Evolutionary conservation across 2,888 invertebrate species (phyloP).

Genomic region (Tiliacea citrago): DNA sequence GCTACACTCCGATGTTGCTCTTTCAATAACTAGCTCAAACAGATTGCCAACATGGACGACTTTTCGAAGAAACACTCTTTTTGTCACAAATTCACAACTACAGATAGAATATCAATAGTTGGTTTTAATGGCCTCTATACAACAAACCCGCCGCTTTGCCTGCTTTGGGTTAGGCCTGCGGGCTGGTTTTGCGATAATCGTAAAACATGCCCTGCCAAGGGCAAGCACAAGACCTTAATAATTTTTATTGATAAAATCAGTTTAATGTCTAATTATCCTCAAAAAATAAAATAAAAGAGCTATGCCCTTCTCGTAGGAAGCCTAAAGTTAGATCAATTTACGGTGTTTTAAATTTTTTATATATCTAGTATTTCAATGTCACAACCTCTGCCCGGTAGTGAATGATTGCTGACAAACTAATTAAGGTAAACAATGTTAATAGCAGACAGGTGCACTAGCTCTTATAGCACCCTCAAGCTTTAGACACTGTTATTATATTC

Average conservation of each 20-base stretch:
- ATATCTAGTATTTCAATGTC: neutral
- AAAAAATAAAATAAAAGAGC: too few species aligned
- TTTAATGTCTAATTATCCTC: too few species aligned
- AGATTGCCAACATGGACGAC: constrained; percentile 9
- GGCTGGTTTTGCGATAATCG: too few species aligned
- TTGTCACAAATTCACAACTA: too few species aligned
- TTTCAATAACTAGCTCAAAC: constrained; percentile 35
- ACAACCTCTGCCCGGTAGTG: neutral
- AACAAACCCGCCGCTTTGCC: too few species aligned
- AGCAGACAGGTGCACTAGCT: constrained; percentile 3
- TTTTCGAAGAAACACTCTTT: neutral
- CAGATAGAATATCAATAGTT: too few species aligned
- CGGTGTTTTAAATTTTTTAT: too few species aligned
- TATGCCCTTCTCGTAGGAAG: neutral
- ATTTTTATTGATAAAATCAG: too few species aligned
- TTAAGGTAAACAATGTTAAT: neutral
- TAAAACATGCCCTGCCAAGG: too few species aligned
- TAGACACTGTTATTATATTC: constrained; percentile 24
- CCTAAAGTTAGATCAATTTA: neutral
- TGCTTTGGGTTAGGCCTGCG: too few species aligned
- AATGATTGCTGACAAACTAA: neutral
- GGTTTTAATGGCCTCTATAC: too few species aligned
- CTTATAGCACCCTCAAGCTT: neutral
- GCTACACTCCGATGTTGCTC: constrained; percentile 18
- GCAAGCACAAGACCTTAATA: too few species aligned